Evolutionary conservation across 2,888 invertebrate species (phyloP).

Genomic region (Anorthoa munda): DNA sequence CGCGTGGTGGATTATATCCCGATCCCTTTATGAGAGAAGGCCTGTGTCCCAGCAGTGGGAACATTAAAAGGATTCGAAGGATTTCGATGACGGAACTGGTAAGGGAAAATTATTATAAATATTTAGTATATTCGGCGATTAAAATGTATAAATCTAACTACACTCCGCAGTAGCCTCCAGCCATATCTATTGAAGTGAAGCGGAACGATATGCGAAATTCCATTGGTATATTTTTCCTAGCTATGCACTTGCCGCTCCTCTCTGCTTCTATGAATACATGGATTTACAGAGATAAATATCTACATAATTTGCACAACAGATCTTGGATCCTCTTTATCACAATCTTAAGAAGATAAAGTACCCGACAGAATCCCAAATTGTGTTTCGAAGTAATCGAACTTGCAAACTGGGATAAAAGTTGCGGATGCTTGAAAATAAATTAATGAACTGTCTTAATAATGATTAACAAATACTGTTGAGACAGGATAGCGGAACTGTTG

Average conservation of each 20-base stretch:
- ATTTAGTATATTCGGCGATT: too few species aligned
- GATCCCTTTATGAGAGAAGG: too few species aligned
- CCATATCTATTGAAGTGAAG: background rate
- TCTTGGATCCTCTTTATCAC: constrained; percentile 36
- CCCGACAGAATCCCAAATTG: constrained; percentile 49
- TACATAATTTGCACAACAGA: constrained; percentile 36
- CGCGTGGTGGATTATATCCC: too few species aligned
- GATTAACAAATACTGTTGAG: constrained; percentile 37
- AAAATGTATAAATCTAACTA: too few species aligned
- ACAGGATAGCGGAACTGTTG: constrained; percentile 16
- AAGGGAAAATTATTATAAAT: too few species aligned
- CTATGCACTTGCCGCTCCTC: background rate
- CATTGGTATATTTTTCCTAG: background rate
- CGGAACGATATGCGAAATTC: background rate
- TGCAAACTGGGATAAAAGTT: constrained; percentile 37
- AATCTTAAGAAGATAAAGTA: constrained; percentile 46
- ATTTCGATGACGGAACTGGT: too few species aligned
- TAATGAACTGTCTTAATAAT: constrained; percentile 53
- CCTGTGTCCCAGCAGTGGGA: too few species aligned
- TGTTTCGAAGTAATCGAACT: constrained; percentile 62
- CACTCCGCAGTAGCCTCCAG: too few species aligned
- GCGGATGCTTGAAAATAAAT: constrained; percentile 47
- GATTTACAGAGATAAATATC: constrained; percentile 32
- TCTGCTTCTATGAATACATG: background rate
- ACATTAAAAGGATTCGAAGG: too few species aligned